These are phyloP conservation scores for Radopholus similis DNA, from an alignment of 1,140 invertebrate species.

Conservation along the genomic window DNA sequence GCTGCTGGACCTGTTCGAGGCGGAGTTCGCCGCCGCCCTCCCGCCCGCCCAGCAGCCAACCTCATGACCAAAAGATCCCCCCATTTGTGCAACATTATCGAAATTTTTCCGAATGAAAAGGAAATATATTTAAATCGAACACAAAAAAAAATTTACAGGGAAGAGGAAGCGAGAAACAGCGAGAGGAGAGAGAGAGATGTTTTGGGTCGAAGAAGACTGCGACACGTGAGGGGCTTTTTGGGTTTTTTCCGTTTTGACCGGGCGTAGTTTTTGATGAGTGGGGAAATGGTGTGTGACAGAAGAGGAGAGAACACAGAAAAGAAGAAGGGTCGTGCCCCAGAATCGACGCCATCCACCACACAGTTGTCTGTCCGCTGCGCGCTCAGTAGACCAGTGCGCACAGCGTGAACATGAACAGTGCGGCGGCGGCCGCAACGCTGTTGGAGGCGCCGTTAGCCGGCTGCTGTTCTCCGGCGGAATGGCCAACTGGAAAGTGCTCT, in stretches of 20 bases:
- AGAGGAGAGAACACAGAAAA: background rate
- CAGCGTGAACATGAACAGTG: background rate
- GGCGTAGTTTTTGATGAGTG: background rate
- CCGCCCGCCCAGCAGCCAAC: background rate
- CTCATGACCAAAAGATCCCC: too few species aligned
- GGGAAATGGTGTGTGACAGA: background rate
- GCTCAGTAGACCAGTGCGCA: background rate
- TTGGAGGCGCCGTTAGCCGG: background rate
- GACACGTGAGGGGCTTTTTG: too few species aligned
- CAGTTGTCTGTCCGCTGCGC: background rate
- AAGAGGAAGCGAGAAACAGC: background rate
- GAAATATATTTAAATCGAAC: background rate
- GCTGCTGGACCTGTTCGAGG: conserved; percentile 28
- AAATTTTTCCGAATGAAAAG: too few species aligned
- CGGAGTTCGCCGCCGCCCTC: conserved; percentile 2
- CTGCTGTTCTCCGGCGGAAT: background rate
- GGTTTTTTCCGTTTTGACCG: too few species aligned
- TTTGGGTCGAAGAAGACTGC: background rate
- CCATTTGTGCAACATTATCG: background rate
- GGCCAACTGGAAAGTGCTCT: background rate
- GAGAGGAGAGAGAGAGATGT: background rate
- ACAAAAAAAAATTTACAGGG: background rate
- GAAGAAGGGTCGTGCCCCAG: background rate
- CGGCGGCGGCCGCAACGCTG: background rate
- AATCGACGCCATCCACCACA: background rate